A percentile compares a stretch with the other conserved stretches of the same genome.
Evolutionary conservation across 2,888 invertebrate genomes (phyloP).

Genomic region (Aplocera efformata): DNA sequence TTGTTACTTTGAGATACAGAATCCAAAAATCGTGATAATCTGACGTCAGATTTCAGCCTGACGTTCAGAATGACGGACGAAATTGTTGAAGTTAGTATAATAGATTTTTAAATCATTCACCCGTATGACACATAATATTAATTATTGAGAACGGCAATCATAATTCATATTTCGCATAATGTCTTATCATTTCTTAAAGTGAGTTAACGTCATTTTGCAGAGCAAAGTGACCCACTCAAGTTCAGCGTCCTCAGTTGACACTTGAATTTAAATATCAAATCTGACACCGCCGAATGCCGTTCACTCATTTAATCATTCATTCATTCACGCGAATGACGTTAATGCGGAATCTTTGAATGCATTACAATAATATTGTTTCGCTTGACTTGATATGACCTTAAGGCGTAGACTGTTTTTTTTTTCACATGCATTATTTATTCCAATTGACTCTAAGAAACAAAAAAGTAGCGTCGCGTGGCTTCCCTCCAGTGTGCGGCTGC

Average conservation of each 20-base stretch:
- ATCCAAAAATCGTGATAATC: too few relatives aligned
- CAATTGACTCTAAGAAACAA: too few relatives aligned
- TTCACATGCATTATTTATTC: neutral
- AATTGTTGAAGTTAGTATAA: too few relatives aligned
- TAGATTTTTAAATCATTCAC: too few relatives aligned
- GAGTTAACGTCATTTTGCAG: neutral
- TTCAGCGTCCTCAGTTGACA: conserved; percentile 22
- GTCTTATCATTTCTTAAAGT: neutral
- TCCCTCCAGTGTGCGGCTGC: too few relatives aligned
- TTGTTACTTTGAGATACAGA: too few relatives aligned
- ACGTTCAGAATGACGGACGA: too few relatives aligned
- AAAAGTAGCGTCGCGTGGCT: too few relatives aligned
- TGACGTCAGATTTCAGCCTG: too few relatives aligned
- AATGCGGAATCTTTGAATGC: conserved; percentile 22
- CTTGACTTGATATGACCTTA: conserved; percentile 2
- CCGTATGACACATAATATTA: too few relatives aligned
- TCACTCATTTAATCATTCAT: conserved; percentile 29
- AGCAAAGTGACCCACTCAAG: neutral
- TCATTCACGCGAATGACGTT: conserved; percentile 23
- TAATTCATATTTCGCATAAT: neutral
- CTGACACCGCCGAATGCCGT: conserved; percentile 22
- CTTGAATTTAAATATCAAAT: conserved; percentile 36
- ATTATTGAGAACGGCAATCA: neutral
- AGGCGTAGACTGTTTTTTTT: neutral
- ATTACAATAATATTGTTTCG: conserved; percentile 7